A percentile compares a stretch with the other conserved stretches of the same genome.
Conservation (phyloP, 1,140 invertebrate genomes). For the Lepeophtheirus salmonis region DNA sequence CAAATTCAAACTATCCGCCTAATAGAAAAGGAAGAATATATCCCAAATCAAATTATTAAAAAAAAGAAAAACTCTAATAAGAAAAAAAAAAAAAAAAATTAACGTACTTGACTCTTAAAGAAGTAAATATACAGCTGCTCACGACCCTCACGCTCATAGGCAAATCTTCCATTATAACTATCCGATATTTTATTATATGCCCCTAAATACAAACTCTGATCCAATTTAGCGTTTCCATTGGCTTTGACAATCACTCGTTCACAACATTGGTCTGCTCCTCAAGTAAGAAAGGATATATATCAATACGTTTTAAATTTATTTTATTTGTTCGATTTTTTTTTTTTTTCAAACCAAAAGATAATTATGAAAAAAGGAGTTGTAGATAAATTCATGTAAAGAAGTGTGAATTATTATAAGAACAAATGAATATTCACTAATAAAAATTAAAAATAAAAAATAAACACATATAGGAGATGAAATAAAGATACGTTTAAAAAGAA, state of each 20-base stretch:
- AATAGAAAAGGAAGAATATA: not conserved
- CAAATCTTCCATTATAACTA: conserved; percentile 11
- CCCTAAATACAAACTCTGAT: conserved; percentile 17
- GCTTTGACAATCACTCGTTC: conserved; percentile 8
- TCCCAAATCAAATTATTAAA: not conserved
- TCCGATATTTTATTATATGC: conserved; percentile 1
- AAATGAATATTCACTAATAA: too few relatives aligned
- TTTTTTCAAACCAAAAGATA: too few relatives aligned
- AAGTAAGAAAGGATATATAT: not conserved
- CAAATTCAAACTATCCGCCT: conserved; percentile 10
- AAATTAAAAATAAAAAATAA: too few relatives aligned
- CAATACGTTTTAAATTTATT: not conserved
- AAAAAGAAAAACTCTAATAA: not conserved
- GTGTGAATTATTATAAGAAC: too few relatives aligned
- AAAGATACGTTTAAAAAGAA: too few relatives aligned
- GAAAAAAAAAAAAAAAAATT: not conserved
- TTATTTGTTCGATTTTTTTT: too few relatives aligned
- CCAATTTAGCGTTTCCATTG: conserved; percentile 11
- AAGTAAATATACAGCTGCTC: conserved; percentile 15
- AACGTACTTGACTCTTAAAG: conserved; percentile 8
- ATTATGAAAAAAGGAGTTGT: too few relatives aligned
- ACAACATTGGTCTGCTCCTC: conserved; percentile 13
- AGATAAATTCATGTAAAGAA: too few relatives aligned
- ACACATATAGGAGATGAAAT: too few relatives aligned
- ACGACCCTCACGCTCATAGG: conserved; percentile 10